These are phyloP conservation scores for Caenorhabditis wallacei DNA, from an alignment of 2,888 invertebrate genomes.

Conservation along the genomic window DNA sequence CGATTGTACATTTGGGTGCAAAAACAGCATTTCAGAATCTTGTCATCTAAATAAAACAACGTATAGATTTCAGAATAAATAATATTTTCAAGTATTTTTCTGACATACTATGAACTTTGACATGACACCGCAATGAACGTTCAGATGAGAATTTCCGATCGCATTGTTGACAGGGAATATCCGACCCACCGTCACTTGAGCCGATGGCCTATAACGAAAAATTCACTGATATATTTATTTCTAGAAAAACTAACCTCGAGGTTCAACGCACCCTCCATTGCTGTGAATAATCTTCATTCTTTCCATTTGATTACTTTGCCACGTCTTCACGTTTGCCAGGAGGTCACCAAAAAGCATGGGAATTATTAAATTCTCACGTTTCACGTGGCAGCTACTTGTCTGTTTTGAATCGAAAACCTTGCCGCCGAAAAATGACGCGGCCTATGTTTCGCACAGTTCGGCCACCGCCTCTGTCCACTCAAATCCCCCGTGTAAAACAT, in stretches of 20 bases:
- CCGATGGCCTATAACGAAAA: neutral
- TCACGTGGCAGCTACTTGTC: neutral
- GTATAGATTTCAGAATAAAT: neutral
- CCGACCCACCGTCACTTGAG: neutral
- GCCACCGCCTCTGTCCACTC: neutral
- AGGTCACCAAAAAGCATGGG: constrained; percentile 6
- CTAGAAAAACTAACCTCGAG: neutral
- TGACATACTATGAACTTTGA: constrained; percentile 55
- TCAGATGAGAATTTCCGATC: constrained; percentile 19
- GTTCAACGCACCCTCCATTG: constrained; percentile 2
- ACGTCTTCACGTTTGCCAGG: neutral
- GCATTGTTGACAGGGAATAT: constrained; percentile 32
- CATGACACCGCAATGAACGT: constrained; percentile 47
- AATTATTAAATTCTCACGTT: neutral
- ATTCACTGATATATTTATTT: too few relatives aligned
- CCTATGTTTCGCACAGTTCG: neutral
- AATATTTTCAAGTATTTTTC: neutral
- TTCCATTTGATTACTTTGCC: neutral
- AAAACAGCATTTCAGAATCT: constrained; percentile 41
- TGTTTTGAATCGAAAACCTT: neutral
- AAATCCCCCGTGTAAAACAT: too few relatives aligned
- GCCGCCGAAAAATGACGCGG: neutral
- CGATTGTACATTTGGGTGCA: constrained; percentile 46
- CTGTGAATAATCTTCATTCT: neutral
- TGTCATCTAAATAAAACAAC: constrained; percentile 26